Evolutionary conservation across 2,888 invertebrate genomes (phyloP), one percentile per base, ranked within the genome.

Genomic region (Hybos culiciformis): DNA sequence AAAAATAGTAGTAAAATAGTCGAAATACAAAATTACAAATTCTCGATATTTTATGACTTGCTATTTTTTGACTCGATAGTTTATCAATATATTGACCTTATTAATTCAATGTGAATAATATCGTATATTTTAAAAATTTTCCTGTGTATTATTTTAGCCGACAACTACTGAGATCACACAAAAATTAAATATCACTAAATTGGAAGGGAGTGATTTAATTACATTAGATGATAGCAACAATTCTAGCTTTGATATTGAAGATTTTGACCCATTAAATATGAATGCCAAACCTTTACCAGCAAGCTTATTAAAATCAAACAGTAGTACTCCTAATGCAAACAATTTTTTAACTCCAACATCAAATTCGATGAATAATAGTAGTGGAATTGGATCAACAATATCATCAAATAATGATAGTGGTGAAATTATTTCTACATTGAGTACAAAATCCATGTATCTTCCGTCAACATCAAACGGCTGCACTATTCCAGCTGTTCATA

Each of bases 141-240:
- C 42, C 43, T 41, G 44, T 15, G 38, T 42, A 24, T 47, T 48
- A 50, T 26, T 31, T 18, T 49, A 64, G 62, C 56, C 60, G n/a
- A 43, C 48, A 38, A 46, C 43, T 49, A 62, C 66, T 46, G 68
- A 69, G 48, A 67, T 68, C 46, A 68, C 68, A 48, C n/a, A n/a
- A n/a, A n/a, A n/a, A n/a, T n/a, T n/a, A n/a, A n/a, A n/a, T n/a
- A n/a, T n/a, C n/a, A n/a, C n/a, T n/a, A n/a, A n/a, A n/a, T n/a
- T n/a, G n/a, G n/a, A n/a, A n/a, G n/a, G n/a, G n/a, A 70, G 72
- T 57, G 78, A 80, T 66, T 66, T 80, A 49, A 80, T 80, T 56
- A 70, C 75, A 51, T 65, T 80, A 56, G 78, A 80, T 61, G 78
- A 79, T 61, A 77, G 77, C 47, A 70, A 73, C 37, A 73, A 74